phyloP scores from a whole-genome alignment of 2,113 vertebrate genomes.

The Vulpes ferrilata region DNA sequence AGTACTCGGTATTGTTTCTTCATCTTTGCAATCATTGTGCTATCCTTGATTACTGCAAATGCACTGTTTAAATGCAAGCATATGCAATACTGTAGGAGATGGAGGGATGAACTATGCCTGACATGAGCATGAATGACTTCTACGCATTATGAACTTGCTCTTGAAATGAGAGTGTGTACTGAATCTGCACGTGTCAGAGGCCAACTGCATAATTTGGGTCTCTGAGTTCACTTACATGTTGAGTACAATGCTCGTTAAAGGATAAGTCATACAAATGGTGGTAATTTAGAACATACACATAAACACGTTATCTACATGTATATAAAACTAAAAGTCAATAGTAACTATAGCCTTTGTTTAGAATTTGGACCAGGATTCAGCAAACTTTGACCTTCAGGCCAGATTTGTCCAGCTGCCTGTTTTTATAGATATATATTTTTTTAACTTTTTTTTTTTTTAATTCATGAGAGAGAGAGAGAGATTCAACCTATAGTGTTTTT shows the following conservation, averaged over 20 bases:
- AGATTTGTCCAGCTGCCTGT: neutral
- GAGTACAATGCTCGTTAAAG: neutral
- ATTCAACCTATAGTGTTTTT: neutral
- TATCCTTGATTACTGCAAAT: neutral
- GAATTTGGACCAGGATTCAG: neutral
- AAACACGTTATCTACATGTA: neutral
- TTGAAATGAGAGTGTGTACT: neutral
- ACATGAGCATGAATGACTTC: neutral
- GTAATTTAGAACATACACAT: neutral
- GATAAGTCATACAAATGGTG: neutral
- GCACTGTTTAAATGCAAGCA: neutral
- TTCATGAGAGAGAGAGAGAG: no score
- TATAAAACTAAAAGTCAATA: neutral
- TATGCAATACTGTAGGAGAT: no score
- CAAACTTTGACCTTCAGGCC: neutral
- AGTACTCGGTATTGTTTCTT: neutral
- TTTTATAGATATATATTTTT: neutral
- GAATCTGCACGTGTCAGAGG: neutral
- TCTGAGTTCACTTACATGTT: neutral
- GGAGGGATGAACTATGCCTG: neutral
- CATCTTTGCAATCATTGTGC: neutral
- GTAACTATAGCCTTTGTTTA: neutral
- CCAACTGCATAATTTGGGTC: neutral
- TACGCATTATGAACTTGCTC: neutral
- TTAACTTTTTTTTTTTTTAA: no score